phyloP scores from a whole-genome alignment of 23 tunicate genomes.

The Ascidia mentula region DNA sequence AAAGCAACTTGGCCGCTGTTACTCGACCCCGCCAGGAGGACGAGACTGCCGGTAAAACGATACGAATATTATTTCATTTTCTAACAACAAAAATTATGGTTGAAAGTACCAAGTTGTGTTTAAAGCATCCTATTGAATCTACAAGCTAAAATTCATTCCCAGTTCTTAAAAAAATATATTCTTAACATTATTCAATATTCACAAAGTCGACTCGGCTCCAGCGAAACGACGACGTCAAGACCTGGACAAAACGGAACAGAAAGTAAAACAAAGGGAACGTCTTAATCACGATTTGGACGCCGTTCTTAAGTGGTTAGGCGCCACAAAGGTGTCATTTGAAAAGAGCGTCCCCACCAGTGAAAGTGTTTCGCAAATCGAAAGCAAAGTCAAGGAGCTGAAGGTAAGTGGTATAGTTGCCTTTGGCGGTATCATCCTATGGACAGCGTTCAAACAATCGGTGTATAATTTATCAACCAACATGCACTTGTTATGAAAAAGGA shows the following conservation, averaged over 20 bases:
- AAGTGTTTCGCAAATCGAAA: conserved; percentile 21
- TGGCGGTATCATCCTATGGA: too few species aligned
- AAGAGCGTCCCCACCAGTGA: conserved; percentile 18
- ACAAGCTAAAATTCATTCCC: too few species aligned
- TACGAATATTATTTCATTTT: too few species aligned
- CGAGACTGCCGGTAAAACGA: background rate
- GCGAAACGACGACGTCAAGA: conserved; percentile 14
- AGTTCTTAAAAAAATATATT: too few species aligned
- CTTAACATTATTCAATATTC: too few species aligned
- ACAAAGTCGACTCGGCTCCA: background rate
- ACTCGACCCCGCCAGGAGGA: background rate
- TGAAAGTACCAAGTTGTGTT: too few species aligned
- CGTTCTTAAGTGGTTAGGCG: conserved; percentile 48
- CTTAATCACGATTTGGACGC: conserved; percentile 41
- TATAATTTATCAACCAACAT: background rate
- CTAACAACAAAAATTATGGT: too few species aligned
- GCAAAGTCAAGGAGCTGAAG: conserved; percentile 29
- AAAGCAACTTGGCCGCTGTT: background rate
- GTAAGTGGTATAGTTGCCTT: too few species aligned
- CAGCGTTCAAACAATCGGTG: background rate
- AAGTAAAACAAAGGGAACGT: conserved; percentile 17
- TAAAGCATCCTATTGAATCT: too few species aligned
- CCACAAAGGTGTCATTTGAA: background rate
- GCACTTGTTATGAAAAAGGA: too few species aligned
- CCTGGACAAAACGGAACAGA: background rate